Base-by-base conservation (phyloP, 2,113 vertebrate genomes). In the Microtus pennsylvanicus region DNA sequence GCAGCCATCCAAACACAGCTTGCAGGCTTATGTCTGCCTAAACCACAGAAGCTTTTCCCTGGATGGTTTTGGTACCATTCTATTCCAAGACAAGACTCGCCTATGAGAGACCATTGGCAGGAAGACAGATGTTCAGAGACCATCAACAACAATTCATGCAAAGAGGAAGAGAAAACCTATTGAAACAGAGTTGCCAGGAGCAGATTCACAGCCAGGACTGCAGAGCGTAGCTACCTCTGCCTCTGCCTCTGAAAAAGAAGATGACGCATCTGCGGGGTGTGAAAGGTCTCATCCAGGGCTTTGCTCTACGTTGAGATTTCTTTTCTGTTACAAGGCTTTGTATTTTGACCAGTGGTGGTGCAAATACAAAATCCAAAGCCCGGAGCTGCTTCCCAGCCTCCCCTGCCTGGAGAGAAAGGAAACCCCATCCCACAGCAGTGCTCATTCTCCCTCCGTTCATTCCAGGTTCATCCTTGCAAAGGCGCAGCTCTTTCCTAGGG, bases 21-120 rank as follows among this genome's bases (percentile, higher is more conserved):
- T 63, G 35, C 38, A n/a, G 61, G 63, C 82, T 70, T 86, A 38
- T 35, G 78, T 45, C 75, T 78, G 72, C 45, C 45, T 92, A 81
- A 93, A 33, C 85, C 86, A 13, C 47, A 72, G 61, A 82, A 87
- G 81, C 21, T 82, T 90, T 72, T 42, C 88, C 97, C 52, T 91
- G 52, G 81, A 78, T 42, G 77, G 65, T 42, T 83, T 72, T 58
- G 75, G 82, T 58, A 83, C 75, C 26, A 52, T 70, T 93, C 78
- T 83, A 42, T 89, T 94, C 78, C 33, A 76, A 94, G 52, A 87
- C 55, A 89, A 89, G 42, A 50, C 38, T 90, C 70, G 82, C 47
- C 69, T 30, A 45, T 30, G 52, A 47, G 87, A 87, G 55, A 80
- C 38, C 0, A 0, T 5, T 74, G 61, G 82, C 65, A 47, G n/a